Conservation (phyloP, 2,888 invertebrate genomes). For the Cotesia congregata region DNA sequence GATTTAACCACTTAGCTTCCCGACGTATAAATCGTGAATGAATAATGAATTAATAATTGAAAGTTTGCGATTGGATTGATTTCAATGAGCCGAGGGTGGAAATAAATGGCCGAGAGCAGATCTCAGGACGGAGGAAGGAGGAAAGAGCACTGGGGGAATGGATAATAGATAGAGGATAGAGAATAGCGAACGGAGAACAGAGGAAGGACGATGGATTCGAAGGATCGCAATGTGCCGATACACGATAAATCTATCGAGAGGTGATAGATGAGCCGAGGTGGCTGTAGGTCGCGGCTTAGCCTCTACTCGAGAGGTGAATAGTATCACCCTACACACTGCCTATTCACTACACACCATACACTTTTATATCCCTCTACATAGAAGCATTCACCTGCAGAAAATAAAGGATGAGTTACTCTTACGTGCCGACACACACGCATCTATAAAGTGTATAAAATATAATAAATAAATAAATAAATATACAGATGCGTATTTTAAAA, state of each 20-base stretch:
- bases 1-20: slow-evolving; percentile 15
- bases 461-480: slow-evolving; percentile 28
- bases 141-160: neutral
- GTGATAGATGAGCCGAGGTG: slow-evolving; percentile 62
- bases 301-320: slow-evolving; percentile 34
- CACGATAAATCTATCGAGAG: slow-evolving; percentile 64
- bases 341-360: slow-evolving; percentile 29
- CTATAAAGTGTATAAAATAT: slow-evolving; percentile 37
- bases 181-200: neutral
- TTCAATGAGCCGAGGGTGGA: slow-evolving; percentile 49
- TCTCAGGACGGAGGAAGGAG: neutral
- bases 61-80: slow-evolving; percentile 46
- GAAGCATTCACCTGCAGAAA: slow-evolving; percentile 43
- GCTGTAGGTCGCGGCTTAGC: slow-evolving; percentile 36
- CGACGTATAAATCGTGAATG: slow-evolving; percentile 15
- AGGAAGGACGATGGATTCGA: slow-evolving; percentile 32
- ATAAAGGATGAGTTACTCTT: slow-evolving; percentile 45
- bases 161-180: no score
- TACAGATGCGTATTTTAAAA: neutral
- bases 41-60: slow-evolving; percentile 33
- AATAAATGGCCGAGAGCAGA: slow-evolving; percentile 55
- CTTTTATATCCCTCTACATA: slow-evolving; percentile 37
- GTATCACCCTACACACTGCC: slow-evolving; percentile 25
- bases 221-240: slow-evolving; percentile 61
- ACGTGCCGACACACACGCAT: slow-evolving; percentile 16